These are phyloP conservation scores for Nemotelus nigrinus DNA, from an alignment of 2,888 invertebrate species.

Conservation along the genomic window DNA sequence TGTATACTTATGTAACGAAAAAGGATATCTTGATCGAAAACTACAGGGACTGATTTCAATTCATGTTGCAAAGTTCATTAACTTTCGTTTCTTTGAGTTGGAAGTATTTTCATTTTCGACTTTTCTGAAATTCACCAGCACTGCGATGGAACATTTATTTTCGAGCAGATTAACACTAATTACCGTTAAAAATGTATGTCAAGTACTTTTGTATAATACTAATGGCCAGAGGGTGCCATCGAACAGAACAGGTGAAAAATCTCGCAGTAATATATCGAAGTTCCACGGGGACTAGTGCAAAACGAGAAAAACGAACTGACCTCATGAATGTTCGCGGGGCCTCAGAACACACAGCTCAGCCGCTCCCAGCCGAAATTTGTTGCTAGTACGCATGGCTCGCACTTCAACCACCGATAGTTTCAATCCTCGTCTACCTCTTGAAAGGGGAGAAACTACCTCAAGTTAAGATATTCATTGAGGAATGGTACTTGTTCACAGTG, in stretches of 20 bases:
- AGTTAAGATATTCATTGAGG: conserved; percentile 30
- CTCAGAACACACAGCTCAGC: conserved; percentile 24
- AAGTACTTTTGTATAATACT: no score
- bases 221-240: not conserved
- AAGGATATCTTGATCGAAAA: no score
- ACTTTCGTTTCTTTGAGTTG: conserved; percentile 3
- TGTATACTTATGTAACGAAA: not conserved
- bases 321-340: conserved; percentile 24
- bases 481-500: conserved; percentile 9
- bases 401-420: conserved; percentile 14
- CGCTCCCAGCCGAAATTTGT: conserved; percentile 34
- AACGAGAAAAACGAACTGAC: conserved; percentile 41
- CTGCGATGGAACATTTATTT: not conserved
- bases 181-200: no score
- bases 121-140: not conserved
- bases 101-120: not conserved
- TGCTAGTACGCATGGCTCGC: conserved; percentile 28
- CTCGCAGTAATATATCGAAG: not conserved
- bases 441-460: conserved; percentile 31
- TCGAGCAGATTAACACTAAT: not conserved
- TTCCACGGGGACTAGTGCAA: conserved; percentile 21
- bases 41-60: no score
- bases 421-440: not conserved
- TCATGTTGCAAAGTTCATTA: not conserved
- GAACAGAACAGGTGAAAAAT: conserved; percentile 7